Percentiles rank a stretch among this genome's conserved stretches.
phyloP scores from a whole-genome alignment of 2,797 vertebrate genomes.

The Labeo calbasu region DNA sequence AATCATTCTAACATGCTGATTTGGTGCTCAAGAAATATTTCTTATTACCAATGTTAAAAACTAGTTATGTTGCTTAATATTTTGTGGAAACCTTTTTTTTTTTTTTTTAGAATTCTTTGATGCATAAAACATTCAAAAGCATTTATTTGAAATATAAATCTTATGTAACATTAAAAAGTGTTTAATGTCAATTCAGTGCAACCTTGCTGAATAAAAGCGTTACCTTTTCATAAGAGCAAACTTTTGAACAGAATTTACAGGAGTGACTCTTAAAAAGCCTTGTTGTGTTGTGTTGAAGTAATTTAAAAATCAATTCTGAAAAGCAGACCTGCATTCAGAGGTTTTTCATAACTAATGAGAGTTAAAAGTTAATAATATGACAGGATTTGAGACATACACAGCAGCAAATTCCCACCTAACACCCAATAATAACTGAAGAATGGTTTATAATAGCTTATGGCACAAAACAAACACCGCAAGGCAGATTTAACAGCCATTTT shows the following conservation, averaged over 20 bases:
- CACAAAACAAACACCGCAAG: conserved; percentile 54
- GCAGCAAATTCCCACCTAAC: conserved; percentile 18
- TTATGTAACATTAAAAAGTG: not conserved
- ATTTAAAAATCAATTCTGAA: not conserved
- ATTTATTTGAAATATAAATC: not conserved
- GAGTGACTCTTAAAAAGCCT: not conserved
- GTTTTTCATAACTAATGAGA: not conserved
- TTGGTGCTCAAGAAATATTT: not conserved
- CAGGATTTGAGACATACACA: not conserved
- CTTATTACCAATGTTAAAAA: not conserved
- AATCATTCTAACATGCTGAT: not conserved
- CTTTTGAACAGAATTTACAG: not conserved
- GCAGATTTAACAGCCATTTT: conserved; percentile 59
- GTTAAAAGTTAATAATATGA: conserved; percentile 21
- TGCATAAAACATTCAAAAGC: not conserved
- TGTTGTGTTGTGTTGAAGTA: not conserved
- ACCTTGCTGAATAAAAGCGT: not conserved
- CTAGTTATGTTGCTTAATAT: not conserved
- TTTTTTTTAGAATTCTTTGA: not conserved
- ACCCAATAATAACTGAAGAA: conserved; percentile 46
- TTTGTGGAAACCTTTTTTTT: not conserved
- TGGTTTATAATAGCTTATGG: conserved; percentile 51
- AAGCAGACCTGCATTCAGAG: not conserved
- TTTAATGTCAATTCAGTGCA: not conserved
- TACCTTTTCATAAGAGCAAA: not conserved